These are phyloP conservation scores for Drosophila parabipectinata DNA, from an alignment of 1,140 invertebrate genomes.

Conservation along the genomic window DNA sequence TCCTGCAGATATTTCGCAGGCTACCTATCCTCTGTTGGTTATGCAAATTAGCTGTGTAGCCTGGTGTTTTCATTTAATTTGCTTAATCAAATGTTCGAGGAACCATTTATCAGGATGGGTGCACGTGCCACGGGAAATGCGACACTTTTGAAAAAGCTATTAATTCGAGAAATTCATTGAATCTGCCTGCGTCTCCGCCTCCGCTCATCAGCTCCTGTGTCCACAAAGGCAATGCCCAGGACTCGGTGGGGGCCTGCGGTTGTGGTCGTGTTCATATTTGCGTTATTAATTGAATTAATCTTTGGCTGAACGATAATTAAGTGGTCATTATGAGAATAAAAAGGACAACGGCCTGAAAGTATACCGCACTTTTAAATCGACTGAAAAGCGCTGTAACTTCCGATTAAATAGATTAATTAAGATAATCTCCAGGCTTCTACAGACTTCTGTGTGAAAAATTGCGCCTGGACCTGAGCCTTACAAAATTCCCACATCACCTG, in stretches of 20 bases:
- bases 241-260: slow-evolving; percentile 2
- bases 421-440: slow-evolving; percentile 14
- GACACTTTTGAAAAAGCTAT: slow-evolving; percentile 59
- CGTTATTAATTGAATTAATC: slow-evolving; percentile 50
- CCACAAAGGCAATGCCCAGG: slow-evolving; percentile 40
- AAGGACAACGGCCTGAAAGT: slow-evolving; percentile 32
- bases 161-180: slow-evolving; percentile 65
- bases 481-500: neutral
- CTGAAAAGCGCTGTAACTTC: slow-evolving; percentile 21
- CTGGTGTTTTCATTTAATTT: slow-evolving; percentile 53
- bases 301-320: slow-evolving; percentile 6
- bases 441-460: slow-evolving; percentile 1
- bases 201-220: slow-evolving; percentile 10
- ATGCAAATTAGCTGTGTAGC: slow-evolving; percentile 28
- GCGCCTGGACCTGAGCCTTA: neutral
- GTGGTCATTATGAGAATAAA: neutral
- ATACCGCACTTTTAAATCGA: slow-evolving; percentile 16
- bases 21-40: slow-evolving; percentile 1
- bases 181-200: neutral
- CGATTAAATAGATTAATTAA: slow-evolving; percentile 40
- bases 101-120: slow-evolving; percentile 19
- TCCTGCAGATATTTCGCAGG: neutral
- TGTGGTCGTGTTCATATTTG: slow-evolving; percentile 25
- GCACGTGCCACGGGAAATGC: slow-evolving; percentile 51
- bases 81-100: slow-evolving; percentile 41